Evolutionary conservation across 2,888 invertebrate genomes (phyloP).

Genomic region (Resseliella maxima): DNA sequence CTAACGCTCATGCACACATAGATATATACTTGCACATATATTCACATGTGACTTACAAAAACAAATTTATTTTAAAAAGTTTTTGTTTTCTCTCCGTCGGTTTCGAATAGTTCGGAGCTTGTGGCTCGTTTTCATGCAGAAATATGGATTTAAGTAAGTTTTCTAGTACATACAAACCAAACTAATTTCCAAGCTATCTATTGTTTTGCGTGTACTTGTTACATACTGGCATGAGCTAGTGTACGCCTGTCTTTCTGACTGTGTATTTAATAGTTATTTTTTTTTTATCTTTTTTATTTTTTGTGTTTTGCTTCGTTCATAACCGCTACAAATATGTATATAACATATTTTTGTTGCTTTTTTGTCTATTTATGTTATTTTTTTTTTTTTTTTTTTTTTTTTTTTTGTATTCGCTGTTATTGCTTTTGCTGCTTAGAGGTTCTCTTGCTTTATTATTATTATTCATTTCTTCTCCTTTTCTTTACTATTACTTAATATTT

Average conservation of each 20-base stretch:
- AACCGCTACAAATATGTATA: slow-evolving; percentile 6
- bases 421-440: slow-evolving; percentile 21
- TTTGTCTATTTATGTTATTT: slow-evolving; percentile 51
- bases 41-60: slow-evolving; percentile 13
- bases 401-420: slow-evolving; percentile 12
- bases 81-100: slow-evolving; percentile 31
- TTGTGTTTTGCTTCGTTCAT: slow-evolving; percentile 39
- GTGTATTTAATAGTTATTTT: slow-evolving; percentile 52
- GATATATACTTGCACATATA: not conserved
- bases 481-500: slow-evolving; percentile 13
- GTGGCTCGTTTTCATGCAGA: not conserved
- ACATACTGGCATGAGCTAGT: slow-evolving; percentile 42
- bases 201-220: slow-evolving; percentile 37
- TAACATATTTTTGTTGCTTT: not conserved
- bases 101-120: not conserved
- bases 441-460: slow-evolving; percentile 43
- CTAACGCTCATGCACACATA: not conserved
- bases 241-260: slow-evolving; percentile 21
- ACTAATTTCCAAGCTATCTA: slow-evolving; percentile 37
- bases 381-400: not conserved
- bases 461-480: slow-evolving; percentile 23
- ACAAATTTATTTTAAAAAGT: slow-evolving; percentile 50
- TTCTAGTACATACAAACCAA: not conserved
- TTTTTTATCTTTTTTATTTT: slow-evolving; percentile 45
- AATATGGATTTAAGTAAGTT: slow-evolving; percentile 23